phyloP scores from a whole-genome alignment of 2,797 vertebrate species.

The Enteromius thamalakanensis region DNA sequence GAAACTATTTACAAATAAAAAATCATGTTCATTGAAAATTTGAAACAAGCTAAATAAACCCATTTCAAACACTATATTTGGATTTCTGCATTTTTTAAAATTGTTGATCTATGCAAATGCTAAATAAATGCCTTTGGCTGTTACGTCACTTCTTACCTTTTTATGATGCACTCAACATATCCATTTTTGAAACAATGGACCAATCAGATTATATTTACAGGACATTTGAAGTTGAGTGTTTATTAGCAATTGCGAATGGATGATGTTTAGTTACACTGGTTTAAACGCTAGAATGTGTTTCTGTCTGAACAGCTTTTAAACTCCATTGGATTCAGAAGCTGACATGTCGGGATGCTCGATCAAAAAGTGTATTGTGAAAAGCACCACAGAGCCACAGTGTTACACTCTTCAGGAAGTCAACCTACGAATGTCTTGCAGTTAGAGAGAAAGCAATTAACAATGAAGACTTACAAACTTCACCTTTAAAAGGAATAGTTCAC shows the following conservation, averaged over 20 bases:
- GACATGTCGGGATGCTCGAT: not conserved
- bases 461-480: slow-evolving; percentile 12
- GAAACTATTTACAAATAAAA: not conserved
- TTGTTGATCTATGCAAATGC: not conserved
- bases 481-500: not conserved
- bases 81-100: not conserved
- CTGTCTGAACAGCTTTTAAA: not conserved
- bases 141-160: too few species aligned
- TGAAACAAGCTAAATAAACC: not conserved
- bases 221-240: not conserved
- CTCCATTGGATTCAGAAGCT: not conserved
- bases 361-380: slow-evolving; percentile 1
- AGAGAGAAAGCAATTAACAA: not conserved
- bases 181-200: not conserved
- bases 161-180: not conserved
- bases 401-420: not conserved
- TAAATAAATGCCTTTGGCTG: not conserved
- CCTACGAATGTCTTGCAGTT: not conserved
- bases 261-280: not conserved
- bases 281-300: not conserved
- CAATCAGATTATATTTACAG: not conserved
- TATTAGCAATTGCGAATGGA: not conserved
- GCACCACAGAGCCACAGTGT: not conserved
- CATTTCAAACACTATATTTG: not conserved
- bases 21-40: not conserved